Base-by-base conservation (phyloP, 2,797 vertebrate species). In the Amphiprion clarkii region DNA sequence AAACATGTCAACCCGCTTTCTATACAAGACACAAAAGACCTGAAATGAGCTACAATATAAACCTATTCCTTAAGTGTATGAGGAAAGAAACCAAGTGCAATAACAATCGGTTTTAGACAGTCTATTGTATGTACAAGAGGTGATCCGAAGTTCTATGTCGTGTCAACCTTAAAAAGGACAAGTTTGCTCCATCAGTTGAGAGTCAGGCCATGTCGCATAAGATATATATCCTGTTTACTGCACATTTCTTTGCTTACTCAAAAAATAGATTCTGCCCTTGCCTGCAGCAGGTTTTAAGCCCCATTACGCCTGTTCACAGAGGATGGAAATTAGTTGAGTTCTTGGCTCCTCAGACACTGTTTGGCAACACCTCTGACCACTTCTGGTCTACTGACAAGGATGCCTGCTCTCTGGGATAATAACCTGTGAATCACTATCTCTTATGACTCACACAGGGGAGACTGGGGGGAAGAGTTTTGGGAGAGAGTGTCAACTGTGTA, bases 361-460 rank as follows among this genome's bases (percentile, higher is more conserved):
- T 78, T 83, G 82, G 79, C 63, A 82, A 77, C 61, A 58, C 48
- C 60, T 77, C 77, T 66, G 76, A 76, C 67, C 64, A 58, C 54
- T 61, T 85, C 58, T 86, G 64, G 51, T 76, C 56, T 51, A 56
- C 68, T 53, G 71, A 76, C 60, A 81, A 69, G 58, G 68, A 71
- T 48, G 66, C 46, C 69, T 81, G 62, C 71, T 55, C 80, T 76
- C 58, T 66, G 52, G 63, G 71, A 87, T 81, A 79, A 85, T 71
- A 72, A 78, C 74, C 71, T 58, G 54, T 61, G 79, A 89, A 66
- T 83, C 76, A 81, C 52, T 33, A 19, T 71, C 64, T 81, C 25
- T 7, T 52, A 60, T 80, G 77, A 81, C 27, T 73, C 66, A 81
- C 67, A 57, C 62, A 59, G 25, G 46, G 10, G 27, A 69, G 66